These are phyloP conservation scores for Spilogale gracilis DNA, from an alignment of 2,113 vertebrate genomes.

Conservation along the genomic window DNA sequence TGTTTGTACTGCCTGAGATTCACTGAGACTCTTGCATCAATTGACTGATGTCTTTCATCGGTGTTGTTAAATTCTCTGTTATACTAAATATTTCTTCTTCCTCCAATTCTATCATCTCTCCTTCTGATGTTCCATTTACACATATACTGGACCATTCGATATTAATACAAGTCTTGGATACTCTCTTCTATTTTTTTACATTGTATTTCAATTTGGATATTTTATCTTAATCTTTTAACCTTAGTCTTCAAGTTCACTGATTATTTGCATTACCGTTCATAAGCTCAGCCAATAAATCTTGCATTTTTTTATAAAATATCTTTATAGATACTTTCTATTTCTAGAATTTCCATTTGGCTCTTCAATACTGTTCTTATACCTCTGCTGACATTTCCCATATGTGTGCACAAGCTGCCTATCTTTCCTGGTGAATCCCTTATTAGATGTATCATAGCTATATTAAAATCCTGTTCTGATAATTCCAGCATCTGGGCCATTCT, in stretches of 20 bases:
- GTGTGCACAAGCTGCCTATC: not conserved
- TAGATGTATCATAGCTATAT: not conserved
- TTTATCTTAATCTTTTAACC: not conserved
- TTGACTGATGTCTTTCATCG: not conserved
- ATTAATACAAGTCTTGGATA: not conserved
- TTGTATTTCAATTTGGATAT: not conserved
- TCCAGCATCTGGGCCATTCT: not conserved
- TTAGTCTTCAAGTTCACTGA: not conserved
- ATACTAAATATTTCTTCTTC: not conserved
- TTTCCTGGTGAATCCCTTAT: not conserved
- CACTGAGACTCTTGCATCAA: not conserved
- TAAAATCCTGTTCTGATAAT: not conserved
- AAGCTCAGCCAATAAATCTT: not conserved
- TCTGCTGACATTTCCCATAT: not conserved
- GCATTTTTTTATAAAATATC: not conserved
- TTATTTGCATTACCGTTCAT: not conserved
- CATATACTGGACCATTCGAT: not conserved
- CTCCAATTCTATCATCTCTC: not conserved
- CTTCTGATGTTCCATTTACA: not conserved
- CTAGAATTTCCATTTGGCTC: not conserved
- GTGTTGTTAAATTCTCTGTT: not conserved
- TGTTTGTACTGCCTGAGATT: not conserved
- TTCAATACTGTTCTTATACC: not conserved
- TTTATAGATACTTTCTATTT: not conserved
- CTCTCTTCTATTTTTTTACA: not conserved